Evolutionary conservation across 2,797 vertebrate genomes (phyloP).

Genomic region (Echeneis naucrates): DNA sequence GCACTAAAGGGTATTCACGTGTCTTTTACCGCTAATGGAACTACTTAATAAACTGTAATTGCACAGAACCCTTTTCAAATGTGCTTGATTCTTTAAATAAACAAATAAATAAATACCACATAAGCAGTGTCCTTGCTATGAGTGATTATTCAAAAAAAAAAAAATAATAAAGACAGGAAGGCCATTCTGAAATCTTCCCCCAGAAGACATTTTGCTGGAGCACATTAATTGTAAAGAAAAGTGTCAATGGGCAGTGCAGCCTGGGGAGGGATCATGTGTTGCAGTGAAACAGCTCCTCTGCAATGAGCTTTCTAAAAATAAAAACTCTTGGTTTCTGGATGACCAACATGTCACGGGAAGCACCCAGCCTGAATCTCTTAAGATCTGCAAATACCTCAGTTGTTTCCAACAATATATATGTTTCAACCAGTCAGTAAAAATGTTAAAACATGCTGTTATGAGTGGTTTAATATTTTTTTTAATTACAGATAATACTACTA

Average conservation of each 20-base stretch:
- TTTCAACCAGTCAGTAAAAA: neutral
- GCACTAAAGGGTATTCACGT: neutral
- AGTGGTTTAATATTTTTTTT: no score
- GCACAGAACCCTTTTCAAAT: neutral
- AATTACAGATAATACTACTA: no score
- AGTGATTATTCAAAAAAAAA: no score
- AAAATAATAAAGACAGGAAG: neutral
- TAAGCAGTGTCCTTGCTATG: neutral
- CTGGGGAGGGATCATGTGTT: constrained; percentile 66
- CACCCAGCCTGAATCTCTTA: neutral
- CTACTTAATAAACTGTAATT: neutral
- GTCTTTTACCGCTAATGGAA: neutral
- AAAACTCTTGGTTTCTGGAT: constrained; percentile 65
- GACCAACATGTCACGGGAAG: constrained; percentile 41
- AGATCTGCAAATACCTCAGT: constrained; percentile 7
- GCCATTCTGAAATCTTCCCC: neutral
- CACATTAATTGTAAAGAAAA: constrained; percentile 1
- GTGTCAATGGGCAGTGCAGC: constrained; percentile 13
- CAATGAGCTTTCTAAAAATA: constrained; percentile 74
- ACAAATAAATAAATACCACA: neutral
- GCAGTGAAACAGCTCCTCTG: constrained; percentile 44
- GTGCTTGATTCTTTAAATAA: neutral
- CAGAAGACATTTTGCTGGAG: neutral
- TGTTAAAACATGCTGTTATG: neutral
- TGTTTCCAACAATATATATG: neutral